phyloP scores from a whole-genome alignment of 2,797 vertebrate genomes.

The Peromyscus aztecus region DNA sequence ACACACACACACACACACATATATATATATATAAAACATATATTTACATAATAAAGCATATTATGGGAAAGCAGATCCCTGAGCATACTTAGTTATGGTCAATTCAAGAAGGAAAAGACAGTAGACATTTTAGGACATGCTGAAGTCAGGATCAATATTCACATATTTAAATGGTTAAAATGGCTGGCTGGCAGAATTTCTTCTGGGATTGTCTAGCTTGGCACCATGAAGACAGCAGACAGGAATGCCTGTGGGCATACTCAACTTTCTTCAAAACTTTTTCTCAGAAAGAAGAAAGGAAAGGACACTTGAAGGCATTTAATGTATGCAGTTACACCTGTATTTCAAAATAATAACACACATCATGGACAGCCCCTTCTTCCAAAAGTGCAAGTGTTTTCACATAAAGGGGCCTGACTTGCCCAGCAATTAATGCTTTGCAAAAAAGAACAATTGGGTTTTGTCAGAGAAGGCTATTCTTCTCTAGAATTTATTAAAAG shows the following conservation, averaged over 20 bases:
- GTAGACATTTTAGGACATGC: background rate
- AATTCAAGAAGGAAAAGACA: background rate
- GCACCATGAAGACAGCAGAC: background rate
- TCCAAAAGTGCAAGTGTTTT: background rate
- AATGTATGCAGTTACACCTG: background rate
- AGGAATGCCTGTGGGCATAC: background rate
- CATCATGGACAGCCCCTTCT: background rate
- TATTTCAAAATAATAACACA: background rate
- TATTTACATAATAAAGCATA: background rate
- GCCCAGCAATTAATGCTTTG: background rate
- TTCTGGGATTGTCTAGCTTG: no score
- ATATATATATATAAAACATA: background rate
- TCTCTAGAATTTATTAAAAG: rapidly evolving
- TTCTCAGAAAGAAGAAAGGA: background rate
- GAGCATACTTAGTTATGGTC: background rate
- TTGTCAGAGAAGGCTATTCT: background rate
- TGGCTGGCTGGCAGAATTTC: no score
- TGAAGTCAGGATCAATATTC: background rate
- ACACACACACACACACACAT: background rate
- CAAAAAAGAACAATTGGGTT: rapidly evolving
- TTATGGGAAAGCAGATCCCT: background rate
- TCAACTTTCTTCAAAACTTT: background rate
- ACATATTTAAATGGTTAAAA: background rate
- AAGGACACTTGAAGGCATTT: background rate
- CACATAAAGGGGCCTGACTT: background rate